Base-by-base conservation (phyloP, 2,888 invertebrate genomes). In the Diplazon laetatorius region DNA sequence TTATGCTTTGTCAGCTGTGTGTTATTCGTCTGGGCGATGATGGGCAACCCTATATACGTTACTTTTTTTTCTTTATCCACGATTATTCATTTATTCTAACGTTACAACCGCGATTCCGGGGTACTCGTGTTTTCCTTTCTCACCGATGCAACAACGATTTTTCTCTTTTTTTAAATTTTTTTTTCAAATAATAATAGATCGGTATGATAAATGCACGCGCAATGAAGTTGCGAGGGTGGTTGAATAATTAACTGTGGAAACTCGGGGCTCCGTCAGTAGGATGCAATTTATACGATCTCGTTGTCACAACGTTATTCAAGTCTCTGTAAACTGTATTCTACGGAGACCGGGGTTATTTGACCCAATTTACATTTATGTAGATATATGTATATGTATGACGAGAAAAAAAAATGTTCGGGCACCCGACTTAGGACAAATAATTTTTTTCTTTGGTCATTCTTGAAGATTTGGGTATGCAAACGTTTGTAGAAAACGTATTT, bases 1-100 rank as follows among this genome's bases (percentile, higher is more conserved):
- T 75, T 78, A 78, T 78, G 78, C 74, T 71, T 66, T 71, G 78
- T 78, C 78, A 78, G 75, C 74, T 78, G 65, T 73, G 57, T 74
- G 52, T 37, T 69, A n/a, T n/a, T n/a, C n/a, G 55, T 35, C 55
- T 63, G 50, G 14, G 52, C 42, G 50, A 48, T 44, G 14, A 14
- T 42, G 25, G 18, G 30, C n/a, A 46, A 42, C 2, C 30, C 2
- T 30, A 30, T 30, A 30, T 30, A 30, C 0, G n/a, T 44, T n/a
- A n/a, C n/a, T n/a, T n/a, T n/a, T 42, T 12, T 18, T 46, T 35
- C 46, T 37, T 48, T 52, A n/a, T 70, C 46, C 46, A 66, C 75
- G 66, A 60, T 78, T 71, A 75, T 71, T 74, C 78, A 78, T 78
- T 71, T 78, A 71, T 71, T 71, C 60, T 48, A 55, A 16, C 18